Base-by-base conservation (phyloP, 1,140 invertebrate genomes). In the Triops cancriformis region DNA sequence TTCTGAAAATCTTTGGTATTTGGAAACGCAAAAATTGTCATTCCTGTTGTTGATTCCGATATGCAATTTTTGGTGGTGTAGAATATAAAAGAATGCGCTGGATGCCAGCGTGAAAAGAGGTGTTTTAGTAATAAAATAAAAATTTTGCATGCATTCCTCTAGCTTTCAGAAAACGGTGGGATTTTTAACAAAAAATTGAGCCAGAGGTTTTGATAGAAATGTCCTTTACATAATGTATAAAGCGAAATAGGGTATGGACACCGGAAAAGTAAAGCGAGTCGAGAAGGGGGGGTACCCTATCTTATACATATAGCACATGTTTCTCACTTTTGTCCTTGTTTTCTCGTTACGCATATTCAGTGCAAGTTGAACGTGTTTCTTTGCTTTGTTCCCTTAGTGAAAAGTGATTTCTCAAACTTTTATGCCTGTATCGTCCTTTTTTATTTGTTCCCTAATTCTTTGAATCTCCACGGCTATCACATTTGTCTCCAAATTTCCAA, bases 281-380 rank as follows among this genome's bases (percentile, higher is more conserved):
- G 51, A 64, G 51, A 64, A 64, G 23, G 23, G 23, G 23, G 51
- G 51, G 6, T 64, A 64, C n/a, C 23, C 10, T 64, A 64, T 12
- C 51, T 64, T 64, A 64, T 64, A 64, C 51, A 64, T 64, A 64
- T 64, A 64, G 51, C 51, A 64, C 51, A 64, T 64, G 51, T 64
- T 64, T 64, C 51, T 14, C 51, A 18, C 14, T 9, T 45, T n/a
- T 18, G 23, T 64, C 23, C 23, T 64, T 14, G 14, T 23, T 64
- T 64, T 64, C 23, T 64, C 23, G 51, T 64, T 64, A 64, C 23
- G 51, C 51, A 64, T 64, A 64, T 64, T 64, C 51, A 64, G 51
- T 64, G 51, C 51, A 64, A 64, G 51, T 64, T 64, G 14, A 64
- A 64, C 23, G 51, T 64, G 51, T 64, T 64, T 3, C 23, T 64